A percentile compares a stretch with the other conserved stretches of the same genome.
phyloP scores from a whole-genome alignment of 2,888 invertebrate species.

The Stenichneumon culpator region DNA sequence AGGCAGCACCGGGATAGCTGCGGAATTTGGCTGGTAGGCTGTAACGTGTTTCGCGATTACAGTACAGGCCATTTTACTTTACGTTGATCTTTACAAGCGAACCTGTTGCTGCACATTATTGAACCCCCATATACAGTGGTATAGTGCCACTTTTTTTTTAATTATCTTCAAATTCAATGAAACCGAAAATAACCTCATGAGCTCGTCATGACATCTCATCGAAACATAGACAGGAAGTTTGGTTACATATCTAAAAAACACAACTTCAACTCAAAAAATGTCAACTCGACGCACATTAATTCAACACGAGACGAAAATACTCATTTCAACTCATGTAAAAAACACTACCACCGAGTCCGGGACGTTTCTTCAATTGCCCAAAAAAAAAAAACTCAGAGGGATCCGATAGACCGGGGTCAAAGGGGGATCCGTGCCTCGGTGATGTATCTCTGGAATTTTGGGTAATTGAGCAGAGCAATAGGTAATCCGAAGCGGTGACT shows the following conservation, averaged over 20 bases:
- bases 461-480: slow-evolving; percentile 75
- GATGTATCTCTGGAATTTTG: slow-evolving; percentile 69
- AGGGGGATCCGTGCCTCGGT: slow-evolving; percentile 59
- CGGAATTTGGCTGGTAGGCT: not conserved
- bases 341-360: too few species aligned
- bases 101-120: slow-evolving; percentile 7
- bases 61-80: not conserved
- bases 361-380: too few species aligned
- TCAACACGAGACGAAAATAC: too few species aligned
- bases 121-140: not conserved
- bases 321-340: too few species aligned
- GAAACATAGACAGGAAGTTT: not conserved
- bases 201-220: not conserved
- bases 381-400: slow-evolving; percentile 14
- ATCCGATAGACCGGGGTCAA: slow-evolving; percentile 54
- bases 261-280: too few species aligned
- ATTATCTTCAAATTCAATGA: not conserved
- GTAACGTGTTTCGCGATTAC: not conserved
- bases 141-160: not conserved
- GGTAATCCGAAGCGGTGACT: slow-evolving; percentile 55
- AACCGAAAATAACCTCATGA: not conserved
- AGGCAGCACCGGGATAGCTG: not conserved
- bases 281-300: too few species aligned
- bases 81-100: not conserved
- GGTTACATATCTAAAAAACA: too few species aligned